Evolutionary conservation across 1,140 invertebrate species (phyloP).

Genomic region (Drosophila subpulchrella): DNA sequence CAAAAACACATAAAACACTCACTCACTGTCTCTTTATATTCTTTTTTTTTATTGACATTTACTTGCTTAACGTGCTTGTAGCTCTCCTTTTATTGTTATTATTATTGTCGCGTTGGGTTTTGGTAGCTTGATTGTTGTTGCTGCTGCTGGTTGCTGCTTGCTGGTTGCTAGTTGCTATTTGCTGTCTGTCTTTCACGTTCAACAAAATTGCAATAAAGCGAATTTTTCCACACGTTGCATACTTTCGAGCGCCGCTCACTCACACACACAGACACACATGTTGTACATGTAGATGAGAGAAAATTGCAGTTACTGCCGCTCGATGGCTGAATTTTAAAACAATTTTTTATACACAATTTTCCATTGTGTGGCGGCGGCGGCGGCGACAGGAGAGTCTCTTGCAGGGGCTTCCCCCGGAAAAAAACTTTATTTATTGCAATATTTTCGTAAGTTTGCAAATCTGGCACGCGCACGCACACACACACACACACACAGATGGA

Average conservation of each 20-base stretch:
- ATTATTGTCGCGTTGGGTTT: constrained; percentile 57
- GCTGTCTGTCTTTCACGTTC: constrained; percentile 49
- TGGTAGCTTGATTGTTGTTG: constrained; percentile 25
- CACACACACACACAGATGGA: constrained; percentile 5
- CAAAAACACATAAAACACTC: constrained; percentile 35
- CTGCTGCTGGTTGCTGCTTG: constrained; percentile 13
- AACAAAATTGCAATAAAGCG: constrained; percentile 73
- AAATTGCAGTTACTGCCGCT: constrained; percentile 75
- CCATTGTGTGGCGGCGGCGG: constrained; percentile 22
- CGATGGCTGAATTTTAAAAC: constrained; percentile 74
- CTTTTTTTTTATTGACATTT: constrained; percentile 72
- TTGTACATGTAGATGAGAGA: constrained; percentile 17
- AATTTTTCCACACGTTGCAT: constrained; percentile 79
- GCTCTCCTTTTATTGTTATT: constrained; percentile 53
- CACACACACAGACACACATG: constrained; percentile 30
- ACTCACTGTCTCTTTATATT: constrained; percentile 2
- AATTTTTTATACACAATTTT: constrained; percentile 80
- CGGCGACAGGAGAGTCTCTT: constrained; percentile 5
- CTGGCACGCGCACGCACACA: constrained; percentile 49
- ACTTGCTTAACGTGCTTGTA: constrained; percentile 70
- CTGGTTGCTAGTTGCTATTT: constrained; percentile 13
- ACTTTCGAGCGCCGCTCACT: constrained; percentile 65
- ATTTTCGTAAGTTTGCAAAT: constrained; percentile 56
- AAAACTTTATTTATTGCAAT: constrained; percentile 52
- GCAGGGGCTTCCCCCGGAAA: constrained; percentile 8